Percentiles rank a stretch among this genome's conserved stretches.
Evolutionary conservation across 2,888 invertebrate species (phyloP).

Genomic region (Disparrhopalites patrizii): DNA sequence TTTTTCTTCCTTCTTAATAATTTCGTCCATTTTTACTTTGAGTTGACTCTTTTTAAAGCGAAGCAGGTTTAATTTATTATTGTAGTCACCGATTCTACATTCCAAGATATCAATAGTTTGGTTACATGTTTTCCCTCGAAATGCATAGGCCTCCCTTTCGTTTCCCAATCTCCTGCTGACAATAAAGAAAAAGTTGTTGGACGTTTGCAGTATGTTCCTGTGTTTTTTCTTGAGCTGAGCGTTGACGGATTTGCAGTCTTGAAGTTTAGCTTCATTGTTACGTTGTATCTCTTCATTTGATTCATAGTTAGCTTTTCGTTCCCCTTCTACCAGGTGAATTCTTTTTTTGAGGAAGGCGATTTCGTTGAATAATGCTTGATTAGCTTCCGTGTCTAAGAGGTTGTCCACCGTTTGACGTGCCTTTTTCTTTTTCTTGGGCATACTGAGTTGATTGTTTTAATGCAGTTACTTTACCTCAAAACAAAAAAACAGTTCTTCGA

Average conservation of each 20-base stretch:
- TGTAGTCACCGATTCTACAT: slow-evolving; percentile 41
- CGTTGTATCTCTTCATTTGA: slow-evolving; percentile 42
- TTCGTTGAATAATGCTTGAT: slow-evolving; percentile 41
- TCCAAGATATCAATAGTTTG: slow-evolving; percentile 44
- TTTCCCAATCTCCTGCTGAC: slow-evolving; percentile 35
- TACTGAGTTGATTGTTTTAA: too few species aligned
- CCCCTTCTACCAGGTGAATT: slow-evolving; percentile 46
- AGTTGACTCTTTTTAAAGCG: slow-evolving; percentile 35
- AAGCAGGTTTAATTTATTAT: slow-evolving; percentile 42
- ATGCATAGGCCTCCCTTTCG: slow-evolving; percentile 40
- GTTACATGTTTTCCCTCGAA: slow-evolving; percentile 39
- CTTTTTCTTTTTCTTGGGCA: slow-evolving; percentile 34
- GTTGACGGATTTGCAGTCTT: slow-evolving; percentile 33
- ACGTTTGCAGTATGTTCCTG: slow-evolving; percentile 25
- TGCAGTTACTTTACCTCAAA: too few species aligned
- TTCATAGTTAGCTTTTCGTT: slow-evolving; percentile 45
- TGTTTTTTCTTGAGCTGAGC: slow-evolving; percentile 31
- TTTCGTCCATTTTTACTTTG: slow-evolving; percentile 26
- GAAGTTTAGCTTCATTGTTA: slow-evolving; percentile 38
- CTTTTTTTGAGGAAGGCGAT: slow-evolving; percentile 45
- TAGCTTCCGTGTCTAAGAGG: slow-evolving; percentile 43
- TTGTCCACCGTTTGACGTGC: slow-evolving; percentile 37
- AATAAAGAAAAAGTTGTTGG: slow-evolving; percentile 37
- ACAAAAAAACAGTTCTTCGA: too few species aligned
- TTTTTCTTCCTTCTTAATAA: slow-evolving; percentile 37